Conservation (phyloP, 1,140 invertebrate genomes). For the Vollenhovia emeryi region DNA sequence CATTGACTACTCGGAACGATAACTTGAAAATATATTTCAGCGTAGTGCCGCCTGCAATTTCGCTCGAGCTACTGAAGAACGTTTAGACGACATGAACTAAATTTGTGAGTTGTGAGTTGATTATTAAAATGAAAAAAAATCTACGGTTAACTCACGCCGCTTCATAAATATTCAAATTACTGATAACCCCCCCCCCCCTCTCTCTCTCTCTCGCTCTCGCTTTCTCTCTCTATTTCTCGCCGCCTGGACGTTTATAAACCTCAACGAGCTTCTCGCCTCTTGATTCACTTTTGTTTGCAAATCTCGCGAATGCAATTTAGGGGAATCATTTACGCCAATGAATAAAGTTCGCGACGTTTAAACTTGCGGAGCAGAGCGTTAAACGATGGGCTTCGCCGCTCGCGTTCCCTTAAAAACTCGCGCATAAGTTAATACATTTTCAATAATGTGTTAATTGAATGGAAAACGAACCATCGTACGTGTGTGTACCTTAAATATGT, state of each 20-base stretch:
- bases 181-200: slow-evolving; percentile 63
- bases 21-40: slow-evolving; percentile 53
- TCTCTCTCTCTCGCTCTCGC: neutral
- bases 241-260: slow-evolving; percentile 64
- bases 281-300: slow-evolving; percentile 74
- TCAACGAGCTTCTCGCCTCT: slow-evolving; percentile 61
- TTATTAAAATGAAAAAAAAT: slow-evolving; percentile 70
- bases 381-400: slow-evolving; percentile 5
- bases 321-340: slow-evolving; percentile 72
- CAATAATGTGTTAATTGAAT: slow-evolving; percentile 38
- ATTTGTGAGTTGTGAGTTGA: slow-evolving; percentile 67
- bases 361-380: slow-evolving; percentile 22
- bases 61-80: slow-evolving; percentile 23
- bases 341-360: slow-evolving; percentile 52
- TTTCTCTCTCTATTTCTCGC: neutral
- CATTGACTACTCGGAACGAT: slow-evolving; percentile 18
- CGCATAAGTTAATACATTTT: slow-evolving; percentile 3
- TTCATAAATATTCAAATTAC: slow-evolving; percentile 76
- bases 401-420: neutral
- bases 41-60: slow-evolving; percentile 15
- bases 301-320: slow-evolving; percentile 70
- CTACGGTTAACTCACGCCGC: slow-evolving; percentile 52
- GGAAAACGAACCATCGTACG: neutral
- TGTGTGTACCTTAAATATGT: neutral
- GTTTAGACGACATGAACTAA: slow-evolving; percentile 58